These are phyloP conservation scores for Dryoscopus gambensis DNA, from an alignment of 2,113 vertebrate species.

Conservation along the genomic window DNA sequence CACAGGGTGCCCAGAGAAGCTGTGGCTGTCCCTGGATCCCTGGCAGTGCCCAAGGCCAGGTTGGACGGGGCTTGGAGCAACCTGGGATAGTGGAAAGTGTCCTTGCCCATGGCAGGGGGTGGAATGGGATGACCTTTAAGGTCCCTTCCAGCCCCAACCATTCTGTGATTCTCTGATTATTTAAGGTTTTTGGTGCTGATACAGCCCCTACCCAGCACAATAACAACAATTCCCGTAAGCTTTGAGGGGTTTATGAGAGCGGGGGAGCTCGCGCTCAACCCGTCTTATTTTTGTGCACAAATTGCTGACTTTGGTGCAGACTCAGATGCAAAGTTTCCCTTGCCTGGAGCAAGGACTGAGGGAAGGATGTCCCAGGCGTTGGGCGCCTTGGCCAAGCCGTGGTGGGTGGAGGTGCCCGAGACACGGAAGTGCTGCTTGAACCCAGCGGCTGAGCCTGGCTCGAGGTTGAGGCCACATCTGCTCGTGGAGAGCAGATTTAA, in stretches of 20 bases:
- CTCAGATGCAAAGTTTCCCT: background rate
- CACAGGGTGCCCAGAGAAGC: background rate
- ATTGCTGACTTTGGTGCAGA: background rate
- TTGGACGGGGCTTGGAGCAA: fast-evolving
- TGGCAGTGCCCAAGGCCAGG: background rate
- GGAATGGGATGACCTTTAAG: fast-evolving
- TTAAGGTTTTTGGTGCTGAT: background rate
- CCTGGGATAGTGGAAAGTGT: background rate
- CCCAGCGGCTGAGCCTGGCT: fast-evolving
- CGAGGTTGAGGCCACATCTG: background rate
- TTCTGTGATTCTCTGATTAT: background rate
- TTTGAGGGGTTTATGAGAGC: background rate
- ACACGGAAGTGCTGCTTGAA: background rate
- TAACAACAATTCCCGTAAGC: background rate
- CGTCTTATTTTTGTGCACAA: background rate
- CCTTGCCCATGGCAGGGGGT: background rate
- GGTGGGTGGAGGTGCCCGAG: background rate
- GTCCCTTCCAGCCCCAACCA: background rate
- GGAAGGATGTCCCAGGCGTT: fast-evolving
- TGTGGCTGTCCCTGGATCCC: background rate
- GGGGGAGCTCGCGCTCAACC: fast-evolving
- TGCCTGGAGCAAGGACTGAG: background rate
- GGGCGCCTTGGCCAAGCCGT: background rate
- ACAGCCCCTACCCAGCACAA: background rate
- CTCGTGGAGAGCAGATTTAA: background rate